phyloP scores from a whole-genome alignment of 2,797 vertebrate species.

The Otus scops region DNA sequence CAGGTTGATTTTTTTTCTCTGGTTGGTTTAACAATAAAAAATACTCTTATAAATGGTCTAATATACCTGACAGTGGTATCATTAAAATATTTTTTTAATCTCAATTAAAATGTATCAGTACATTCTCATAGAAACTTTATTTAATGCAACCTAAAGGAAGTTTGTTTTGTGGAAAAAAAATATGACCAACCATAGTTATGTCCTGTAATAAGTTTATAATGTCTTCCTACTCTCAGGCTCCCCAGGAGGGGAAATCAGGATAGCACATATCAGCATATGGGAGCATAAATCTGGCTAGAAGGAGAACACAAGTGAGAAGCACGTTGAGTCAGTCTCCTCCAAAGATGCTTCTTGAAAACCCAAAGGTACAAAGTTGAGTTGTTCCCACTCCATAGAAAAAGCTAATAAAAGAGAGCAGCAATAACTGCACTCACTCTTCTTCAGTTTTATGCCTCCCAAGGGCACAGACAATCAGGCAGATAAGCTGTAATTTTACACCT shows the following conservation, averaged over 20 bases:
- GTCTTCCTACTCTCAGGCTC: not conserved
- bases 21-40: not conserved
- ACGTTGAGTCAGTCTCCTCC: not conserved
- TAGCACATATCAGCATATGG: not conserved
- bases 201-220: not conserved
- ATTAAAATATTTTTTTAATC: not conserved
- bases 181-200: not conserved
- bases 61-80: not conserved
- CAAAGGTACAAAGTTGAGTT: not conserved
- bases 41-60: not conserved
- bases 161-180: not conserved
- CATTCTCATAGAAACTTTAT: not conserved
- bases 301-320: not conserved
- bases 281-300: not conserved
- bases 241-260: not conserved
- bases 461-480: not conserved
- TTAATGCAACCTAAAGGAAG: not conserved
- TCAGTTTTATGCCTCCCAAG: constrained; percentile 1
- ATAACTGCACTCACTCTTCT: not conserved
- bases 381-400: not conserved
- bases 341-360: not conserved
- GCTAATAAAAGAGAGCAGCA: not conserved
- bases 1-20: not conserved
- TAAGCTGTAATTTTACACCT: constrained; percentile 26
- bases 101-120: not conserved